phyloP scores from a whole-genome alignment of 1,140 invertebrate species.

The Augochlora pura region DNA sequence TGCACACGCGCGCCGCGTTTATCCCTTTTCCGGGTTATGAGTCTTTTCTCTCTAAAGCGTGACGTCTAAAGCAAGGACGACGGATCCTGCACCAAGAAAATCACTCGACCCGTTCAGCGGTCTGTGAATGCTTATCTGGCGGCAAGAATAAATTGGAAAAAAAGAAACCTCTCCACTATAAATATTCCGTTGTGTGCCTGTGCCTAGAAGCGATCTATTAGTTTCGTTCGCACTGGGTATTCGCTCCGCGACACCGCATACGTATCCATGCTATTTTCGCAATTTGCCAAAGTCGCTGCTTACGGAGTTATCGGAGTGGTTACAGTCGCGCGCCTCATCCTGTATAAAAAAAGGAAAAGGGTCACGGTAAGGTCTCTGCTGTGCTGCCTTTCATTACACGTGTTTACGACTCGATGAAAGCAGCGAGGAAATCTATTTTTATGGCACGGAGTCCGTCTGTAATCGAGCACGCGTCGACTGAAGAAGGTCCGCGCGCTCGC shows the following conservation, averaged over 20 bases:
- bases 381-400: constrained; percentile 17
- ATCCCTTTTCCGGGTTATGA: constrained; percentile 12
- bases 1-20: neutral
- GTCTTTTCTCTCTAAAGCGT: neutral
- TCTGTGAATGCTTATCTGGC: too few species aligned
- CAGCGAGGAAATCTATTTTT: constrained; percentile 25
- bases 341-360: neutral
- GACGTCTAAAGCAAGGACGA: constrained; percentile 2
- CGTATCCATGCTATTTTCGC: too few species aligned
- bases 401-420: constrained; percentile 11
- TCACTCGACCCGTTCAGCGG: too few species aligned
- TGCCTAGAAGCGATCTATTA: too few species aligned
- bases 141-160: neutral
- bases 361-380: neutral
- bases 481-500: neutral
- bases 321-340: too few species aligned
- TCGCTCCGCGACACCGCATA: neutral
- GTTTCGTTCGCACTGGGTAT: neutral
- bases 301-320: too few species aligned
- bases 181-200: neutral
- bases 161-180: neutral
- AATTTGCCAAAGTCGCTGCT: too few species aligned
- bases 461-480: constrained; percentile 16
- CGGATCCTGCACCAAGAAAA: neutral
- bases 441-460: constrained; percentile 5